Evolutionary conservation across 2,113 vertebrate species (phyloP), one percentile per base, ranked within the genome.

Genomic region (Oceanodroma tethys): DNA sequence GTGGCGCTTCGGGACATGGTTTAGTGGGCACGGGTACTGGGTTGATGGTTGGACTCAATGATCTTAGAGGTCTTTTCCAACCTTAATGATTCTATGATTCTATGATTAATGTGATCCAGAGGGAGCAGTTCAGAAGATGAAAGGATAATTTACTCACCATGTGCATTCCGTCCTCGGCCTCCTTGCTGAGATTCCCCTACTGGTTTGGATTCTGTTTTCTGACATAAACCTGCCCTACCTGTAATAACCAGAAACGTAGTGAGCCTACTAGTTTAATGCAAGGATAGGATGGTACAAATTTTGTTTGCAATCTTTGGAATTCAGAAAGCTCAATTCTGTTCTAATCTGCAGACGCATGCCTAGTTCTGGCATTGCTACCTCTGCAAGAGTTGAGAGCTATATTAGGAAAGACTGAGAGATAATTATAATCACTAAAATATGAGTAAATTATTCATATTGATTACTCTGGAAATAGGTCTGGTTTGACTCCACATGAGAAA

Each of bases 151-250:
- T 95, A 42, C 93, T 93, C 58, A 60, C 91, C 53, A 53, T 50
- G 58, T 68, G 70, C 56, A 60, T 91, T 89, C 82, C 85, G 38
- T 94, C 19, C 45, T 95, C 8, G 0, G 66, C 56, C 11, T 45
- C 45, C 93, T 93, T 94, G 88, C 86, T 94, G 93, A 94, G 76
- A 68, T 85, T 89, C 62, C 53, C 91, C 88, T 91, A 92, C 97
- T 92, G 62, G 13, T 92, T 91, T 81, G 73, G 22, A 82, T 90
- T 94, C 88, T 95, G 70, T 81, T 92, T 96, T 86, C 42, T 26
- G 47, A 56, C n/a, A 82, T 45, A 74, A 79, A 94, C 21, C 53
- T 93, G 27, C 78, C 36, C 34, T 59, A 72, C 52, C 52, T 78
- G 45, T 75, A 79, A 94, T 63, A 89, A 84, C 47, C n/a, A 93